Conservation (phyloP, 2,113 vertebrate genomes). For the Caracal caracal region DNA sequence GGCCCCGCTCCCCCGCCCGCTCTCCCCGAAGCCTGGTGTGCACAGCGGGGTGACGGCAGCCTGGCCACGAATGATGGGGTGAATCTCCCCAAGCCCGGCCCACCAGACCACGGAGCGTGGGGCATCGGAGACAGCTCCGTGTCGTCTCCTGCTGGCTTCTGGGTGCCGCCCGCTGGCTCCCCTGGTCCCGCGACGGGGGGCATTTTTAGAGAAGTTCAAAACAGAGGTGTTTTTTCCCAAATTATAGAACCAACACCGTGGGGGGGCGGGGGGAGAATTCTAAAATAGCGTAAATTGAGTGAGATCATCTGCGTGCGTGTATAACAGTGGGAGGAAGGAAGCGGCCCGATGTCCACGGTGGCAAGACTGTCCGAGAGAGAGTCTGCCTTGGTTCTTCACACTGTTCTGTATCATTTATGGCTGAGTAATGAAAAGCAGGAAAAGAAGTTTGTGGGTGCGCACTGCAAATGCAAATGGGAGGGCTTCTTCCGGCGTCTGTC, state of each 20-base stretch:
- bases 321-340: fast-evolving
- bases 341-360: fast-evolving
- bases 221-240: not conserved
- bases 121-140: not conserved
- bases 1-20: not conserved
- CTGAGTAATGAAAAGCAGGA: not conserved
- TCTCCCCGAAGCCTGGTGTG: not conserved
- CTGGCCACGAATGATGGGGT: not conserved
- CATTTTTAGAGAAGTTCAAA: not conserved
- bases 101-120: not conserved
- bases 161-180: not conserved
- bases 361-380: not conserved
- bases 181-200: not conserved
- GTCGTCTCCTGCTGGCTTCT: not conserved
- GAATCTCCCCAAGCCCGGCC: not conserved
- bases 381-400: no score
- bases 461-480: fast-evolving
- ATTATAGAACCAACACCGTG: not conserved
- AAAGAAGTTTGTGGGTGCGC: fast-evolving
- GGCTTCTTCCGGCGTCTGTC: not conserved
- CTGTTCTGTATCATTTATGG: fast-evolving
- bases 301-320: fast-evolving
- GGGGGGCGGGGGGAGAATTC: not conserved
- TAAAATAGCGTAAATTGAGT: not conserved
- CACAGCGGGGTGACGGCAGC: not conserved